Base-by-base conservation (phyloP, 2,888 invertebrate genomes). In the Pristionchus mayeri region DNA sequence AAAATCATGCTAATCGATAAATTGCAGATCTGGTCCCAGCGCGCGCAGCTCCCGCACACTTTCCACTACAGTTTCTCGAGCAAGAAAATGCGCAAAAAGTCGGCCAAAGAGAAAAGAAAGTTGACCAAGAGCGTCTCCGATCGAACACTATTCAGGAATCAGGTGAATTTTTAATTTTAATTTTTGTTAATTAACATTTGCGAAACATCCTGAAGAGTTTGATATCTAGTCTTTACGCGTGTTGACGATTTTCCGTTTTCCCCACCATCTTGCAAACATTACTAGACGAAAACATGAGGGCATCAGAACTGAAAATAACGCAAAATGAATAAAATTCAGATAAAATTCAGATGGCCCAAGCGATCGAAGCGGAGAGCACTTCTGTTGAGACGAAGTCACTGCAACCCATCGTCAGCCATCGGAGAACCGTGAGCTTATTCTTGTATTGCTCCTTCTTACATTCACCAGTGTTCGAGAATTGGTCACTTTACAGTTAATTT, bases 1-100 rank as follows among this genome's bases (percentile, higher is more conserved):
- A n/a, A n/a, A n/a, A n/a, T n/a, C n/a, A n/a, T n/a, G n/a, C n/a
- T n/a, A n/a, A n/a, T n/a, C n/a, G n/a, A n/a, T n/a, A n/a, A n/a
- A n/a, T n/a, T n/a, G 13, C 54, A 84, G 84, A 84, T 84, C 24
- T 84, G 84, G 84, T 84, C 84, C 0, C 84, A 84, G 30, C 50
- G 84, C 1, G 75, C 50, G 9, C 30, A 34, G 7, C 13, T 21
- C 27, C 18, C 27, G 24, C 27, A 54, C 34, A 67, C 44, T 11
- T 84, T 84, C 54, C n/a, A 37, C 34, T 84, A 75, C 54, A 54
- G 52, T 50, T 84, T 84, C 84, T 57, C 84, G n/a, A 50, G 54
- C 54, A 50, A 21, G 27, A 48, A 75, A 27, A 24, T 24, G 7
- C 24, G 37, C 24, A 44, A 48, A n/a, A 71, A 71, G 30, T 37